Evolutionary conservation across 2,888 invertebrate species (phyloP), one percentile per base, ranked within the genome.

Genomic region (Oscheius sp.): DNA sequence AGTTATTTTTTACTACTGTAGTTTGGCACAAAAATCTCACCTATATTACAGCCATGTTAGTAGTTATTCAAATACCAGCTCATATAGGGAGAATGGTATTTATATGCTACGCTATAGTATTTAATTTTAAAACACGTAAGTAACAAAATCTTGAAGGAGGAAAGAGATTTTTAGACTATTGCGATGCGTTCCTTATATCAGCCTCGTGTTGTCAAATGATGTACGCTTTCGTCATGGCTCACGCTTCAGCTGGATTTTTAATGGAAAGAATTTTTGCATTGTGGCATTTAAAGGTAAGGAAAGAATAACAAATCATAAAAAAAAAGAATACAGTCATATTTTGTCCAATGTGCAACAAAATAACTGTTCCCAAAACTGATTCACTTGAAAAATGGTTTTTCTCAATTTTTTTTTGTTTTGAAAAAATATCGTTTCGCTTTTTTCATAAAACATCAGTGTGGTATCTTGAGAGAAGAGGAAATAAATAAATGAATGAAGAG

Each of bases 21-120:
- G 59, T 59, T 30, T 59, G 59, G 59, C 59, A 59, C 41, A 59
- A 24, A 1, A 59, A 59, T 26, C 41, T 59, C 14, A 59, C 41
- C 28, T 44, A 59, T 22, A 30, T 59, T 17, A 41, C 30, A 14
- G 24, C n/a, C 20, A 17, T 59, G 17, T 44, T 59, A 17, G 44
- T 59, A 2, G 2, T 26, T 2, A 28, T 59, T 30, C 59, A 59
- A 20, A 59, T 59, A 14, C 59, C 59, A 1, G 59, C 59, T n/a
- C 59, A 59, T 59, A 28, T 59, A 2, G 59, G 44, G 1, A 24
- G 59, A n/a, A 38, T 59, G 9, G 17, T 59, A n/a, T 59, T 44
- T 9, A 59, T 59, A 14, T n/a, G 30, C 28, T 59, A 59, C 17
- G 41, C 41, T 8, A 44, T 59, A 17, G 44, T 22, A 12, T 26